phyloP scores from a whole-genome alignment of 2,888 invertebrate genomes.

The Dyspetes luteomarginatus region DNA sequence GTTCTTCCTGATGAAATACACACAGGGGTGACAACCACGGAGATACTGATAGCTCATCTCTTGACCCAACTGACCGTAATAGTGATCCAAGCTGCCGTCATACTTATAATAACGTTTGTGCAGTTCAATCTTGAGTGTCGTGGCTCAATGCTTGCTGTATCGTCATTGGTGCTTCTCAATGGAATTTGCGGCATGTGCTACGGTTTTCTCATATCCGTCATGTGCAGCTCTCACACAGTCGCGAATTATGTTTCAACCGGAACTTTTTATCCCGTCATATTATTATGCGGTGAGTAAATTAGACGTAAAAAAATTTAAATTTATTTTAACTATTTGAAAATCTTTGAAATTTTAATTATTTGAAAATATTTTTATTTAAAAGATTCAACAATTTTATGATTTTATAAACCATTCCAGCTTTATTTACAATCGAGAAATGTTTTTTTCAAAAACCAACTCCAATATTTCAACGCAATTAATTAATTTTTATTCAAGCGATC shows the following conservation, averaged over 20 bases:
- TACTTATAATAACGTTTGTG: constrained; percentile 87
- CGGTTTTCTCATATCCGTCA: constrained; percentile 92
- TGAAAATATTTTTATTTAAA: too few relatives aligned
- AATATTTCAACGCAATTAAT: too few relatives aligned
- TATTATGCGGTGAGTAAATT: constrained; percentile 90
- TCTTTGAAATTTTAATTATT: too few relatives aligned
- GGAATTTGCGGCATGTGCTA: constrained; percentile 94
- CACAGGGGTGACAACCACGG: constrained; percentile 89
- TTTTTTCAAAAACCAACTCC: too few relatives aligned
- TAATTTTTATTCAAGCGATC: too few relatives aligned
- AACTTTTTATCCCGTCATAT: constrained; percentile 94
- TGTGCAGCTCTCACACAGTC: constrained; percentile 90
- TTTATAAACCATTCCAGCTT: too few relatives aligned
- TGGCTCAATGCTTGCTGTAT: constrained; percentile 87
- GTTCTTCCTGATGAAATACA: constrained; percentile 65
- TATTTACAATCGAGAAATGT: too few relatives aligned
- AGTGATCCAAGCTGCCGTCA: constrained; percentile 87
- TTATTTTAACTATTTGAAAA: too few relatives aligned
- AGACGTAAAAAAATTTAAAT: too few relatives aligned
- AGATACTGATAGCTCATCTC: constrained; percentile 93
- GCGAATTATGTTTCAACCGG: constrained; percentile 94
- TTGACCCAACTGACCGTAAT: constrained; percentile 90
- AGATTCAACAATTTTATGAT: too few relatives aligned
- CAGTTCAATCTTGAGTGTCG: constrained; percentile 87
- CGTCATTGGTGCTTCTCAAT: constrained; percentile 88